Percentiles rank a stretch among this genome's conserved stretches.
Evolutionary conservation across 2,888 invertebrate genomes (phyloP).

Genomic region (Dicroscelio sp.): DNA sequence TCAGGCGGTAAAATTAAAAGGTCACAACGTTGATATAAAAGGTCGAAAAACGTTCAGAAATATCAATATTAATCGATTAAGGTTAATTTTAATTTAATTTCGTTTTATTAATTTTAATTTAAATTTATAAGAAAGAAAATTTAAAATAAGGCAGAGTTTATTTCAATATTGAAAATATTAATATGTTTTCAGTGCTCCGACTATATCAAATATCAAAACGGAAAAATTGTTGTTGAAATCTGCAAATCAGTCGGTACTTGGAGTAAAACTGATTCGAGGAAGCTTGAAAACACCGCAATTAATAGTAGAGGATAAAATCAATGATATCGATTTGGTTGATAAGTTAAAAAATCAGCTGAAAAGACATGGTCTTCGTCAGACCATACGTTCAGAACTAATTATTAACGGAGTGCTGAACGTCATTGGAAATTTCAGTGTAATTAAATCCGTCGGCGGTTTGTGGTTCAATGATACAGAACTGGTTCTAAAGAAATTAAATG

Average conservation of each 20-base stretch:
- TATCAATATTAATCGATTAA: no score
- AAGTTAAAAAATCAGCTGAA: constrained; percentile 84
- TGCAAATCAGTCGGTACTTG: constrained; percentile 90
- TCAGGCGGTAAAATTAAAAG: no score
- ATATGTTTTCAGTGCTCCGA: constrained; percentile 15
- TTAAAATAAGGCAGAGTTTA: no score
- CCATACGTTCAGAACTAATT: constrained; percentile 81
- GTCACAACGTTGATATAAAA: no score
- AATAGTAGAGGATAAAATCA: constrained; percentile 84
- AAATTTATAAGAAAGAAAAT: no score
- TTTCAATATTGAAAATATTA: no score
- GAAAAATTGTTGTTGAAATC: constrained; percentile 86
- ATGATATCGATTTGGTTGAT: constrained; percentile 85
- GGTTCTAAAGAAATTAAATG: not conserved
- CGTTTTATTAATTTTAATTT: no score
- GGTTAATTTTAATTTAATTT: no score
- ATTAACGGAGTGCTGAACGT: constrained; percentile 84
- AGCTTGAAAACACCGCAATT: constrained; percentile 81
- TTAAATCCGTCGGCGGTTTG: constrained; percentile 80
- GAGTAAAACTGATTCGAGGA: constrained; percentile 89
- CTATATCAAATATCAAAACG: not conserved
- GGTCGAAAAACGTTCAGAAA: no score
- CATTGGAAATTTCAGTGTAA: constrained; percentile 85
- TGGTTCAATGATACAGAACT: constrained; percentile 73
- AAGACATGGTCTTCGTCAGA: constrained; percentile 81